These are phyloP conservation scores for Leptinotarsa lineolata DNA, from an alignment of 1,140 invertebrate species.

Conservation along the genomic window DNA sequence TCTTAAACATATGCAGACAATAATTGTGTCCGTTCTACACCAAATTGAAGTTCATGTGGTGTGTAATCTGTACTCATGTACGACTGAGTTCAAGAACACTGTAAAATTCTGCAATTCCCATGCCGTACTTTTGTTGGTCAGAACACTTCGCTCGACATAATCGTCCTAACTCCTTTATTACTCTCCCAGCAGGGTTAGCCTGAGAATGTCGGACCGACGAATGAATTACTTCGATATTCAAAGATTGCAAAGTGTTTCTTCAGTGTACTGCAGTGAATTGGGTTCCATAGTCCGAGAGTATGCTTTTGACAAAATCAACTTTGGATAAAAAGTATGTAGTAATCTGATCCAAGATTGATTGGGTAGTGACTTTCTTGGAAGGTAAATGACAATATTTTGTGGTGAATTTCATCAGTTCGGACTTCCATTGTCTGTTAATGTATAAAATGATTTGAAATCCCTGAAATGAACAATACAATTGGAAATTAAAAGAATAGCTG, in stretches of 20 bases:
- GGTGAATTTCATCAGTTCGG: no score
- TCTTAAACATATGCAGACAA: background rate
- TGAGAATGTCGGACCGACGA: constrained; percentile 46
- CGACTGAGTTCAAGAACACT: background rate
- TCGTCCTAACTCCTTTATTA: constrained; percentile 46
- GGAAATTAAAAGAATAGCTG: no score
- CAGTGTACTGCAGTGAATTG: constrained; percentile 37
- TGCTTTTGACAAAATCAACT: constrained; percentile 28
- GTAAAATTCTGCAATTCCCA: constrained; percentile 4
- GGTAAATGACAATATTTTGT: no score
- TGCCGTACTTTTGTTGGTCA: constrained; percentile 8
- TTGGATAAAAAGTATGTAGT: constrained; percentile 29
- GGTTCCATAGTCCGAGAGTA: constrained; percentile 38
- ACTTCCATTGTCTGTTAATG: no score
- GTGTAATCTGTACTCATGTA: constrained; percentile 16
- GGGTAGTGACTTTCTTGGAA: no score
- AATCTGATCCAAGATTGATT: constrained; percentile 33
- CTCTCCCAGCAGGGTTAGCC: constrained; percentile 35
- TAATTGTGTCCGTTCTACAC: background rate
- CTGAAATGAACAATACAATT: no score
- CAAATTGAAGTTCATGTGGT: constrained; percentile 1
- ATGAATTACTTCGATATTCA: constrained; percentile 37
- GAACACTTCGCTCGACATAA: constrained; percentile 39
- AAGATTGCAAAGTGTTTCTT: constrained; percentile 31
- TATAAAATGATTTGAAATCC: no score